A percentile compares a stretch with the other conserved stretches of the same genome.
These are phyloP conservation scores for Trogon melanurus DNA, from an alignment of 2,113 vertebrate genomes.

Conservation along the genomic window DNA sequence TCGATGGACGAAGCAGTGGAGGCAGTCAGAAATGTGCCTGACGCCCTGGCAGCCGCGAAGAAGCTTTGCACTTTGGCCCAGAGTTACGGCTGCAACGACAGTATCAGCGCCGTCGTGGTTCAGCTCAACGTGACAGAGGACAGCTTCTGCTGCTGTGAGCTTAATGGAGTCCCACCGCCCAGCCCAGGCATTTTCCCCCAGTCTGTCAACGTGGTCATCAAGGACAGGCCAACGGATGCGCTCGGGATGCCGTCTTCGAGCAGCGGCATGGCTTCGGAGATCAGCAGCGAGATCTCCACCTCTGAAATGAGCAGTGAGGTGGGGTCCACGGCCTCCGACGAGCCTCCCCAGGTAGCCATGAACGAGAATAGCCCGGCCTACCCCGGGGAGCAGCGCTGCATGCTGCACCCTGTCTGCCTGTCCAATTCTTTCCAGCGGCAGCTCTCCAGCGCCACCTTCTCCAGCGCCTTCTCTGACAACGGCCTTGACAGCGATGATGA, in stretches of 20 bases:
- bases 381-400: slow-evolving; percentile 83
- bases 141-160: slow-evolving; percentile 94
- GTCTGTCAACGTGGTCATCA: slow-evolving; percentile 79
- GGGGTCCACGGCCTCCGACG: slow-evolving; percentile 94
- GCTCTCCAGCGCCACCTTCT: slow-evolving; percentile 96
- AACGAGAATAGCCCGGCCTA: slow-evolving; percentile 75
- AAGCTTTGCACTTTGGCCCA: slow-evolving; percentile 96
- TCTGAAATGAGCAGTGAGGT: slow-evolving; percentile 99
- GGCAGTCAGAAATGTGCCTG: slow-evolving; percentile 89
- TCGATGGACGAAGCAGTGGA: slow-evolving; percentile 88
- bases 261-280: slow-evolving; percentile 88
- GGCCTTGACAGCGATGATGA: slow-evolving; percentile 97
- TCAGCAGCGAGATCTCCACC: slow-evolving; percentile 93
- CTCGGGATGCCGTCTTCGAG: slow-evolving; percentile 85
- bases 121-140: slow-evolving; percentile 94
- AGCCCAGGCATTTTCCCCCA: slow-evolving; percentile 77
- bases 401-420: slow-evolving; percentile 85
- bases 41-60: slow-evolving; percentile 91
- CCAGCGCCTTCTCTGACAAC: slow-evolving; percentile 95
- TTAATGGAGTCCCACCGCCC: slow-evolving; percentile 83
- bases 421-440: slow-evolving; percentile 91
- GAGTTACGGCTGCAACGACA: slow-evolving; percentile 94
- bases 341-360: slow-evolving; percentile 83
- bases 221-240: slow-evolving; percentile 79
- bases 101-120: slow-evolving; percentile 93